Conservation (phyloP, 2,113 vertebrate species). For the human region DNA sequence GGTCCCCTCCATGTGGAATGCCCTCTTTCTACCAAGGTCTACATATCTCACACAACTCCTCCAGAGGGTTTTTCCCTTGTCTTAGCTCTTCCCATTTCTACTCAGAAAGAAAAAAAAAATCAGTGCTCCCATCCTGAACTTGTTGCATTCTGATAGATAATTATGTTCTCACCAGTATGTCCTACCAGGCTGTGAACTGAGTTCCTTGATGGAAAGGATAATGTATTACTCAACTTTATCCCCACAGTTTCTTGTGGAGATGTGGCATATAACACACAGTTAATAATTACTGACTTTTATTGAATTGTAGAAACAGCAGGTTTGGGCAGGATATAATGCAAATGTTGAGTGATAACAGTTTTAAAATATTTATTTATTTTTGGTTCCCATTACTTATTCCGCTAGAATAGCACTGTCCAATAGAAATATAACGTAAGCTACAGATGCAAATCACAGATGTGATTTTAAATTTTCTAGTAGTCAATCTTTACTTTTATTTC, state of each 20-base stretch:
- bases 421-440: conserved; percentile 36
- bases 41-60: neutral
- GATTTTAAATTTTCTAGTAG: conserved; percentile 22
- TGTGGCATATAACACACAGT: neutral
- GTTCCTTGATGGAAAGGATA: neutral
- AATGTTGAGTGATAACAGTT: neutral
- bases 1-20: neutral
- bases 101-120: neutral
- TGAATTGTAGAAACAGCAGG: neutral
- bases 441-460: neutral
- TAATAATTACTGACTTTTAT: neutral
- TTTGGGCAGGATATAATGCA: neutral
- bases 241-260: neutral
- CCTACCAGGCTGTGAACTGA: neutral
- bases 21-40: neutral
- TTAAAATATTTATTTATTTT: conserved; percentile 54
- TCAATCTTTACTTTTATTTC: neutral
- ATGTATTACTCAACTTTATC: neutral
- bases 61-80: neutral
- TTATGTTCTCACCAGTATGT: neutral
- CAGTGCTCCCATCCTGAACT: fast-evolving
- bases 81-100: neutral
- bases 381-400: conserved; percentile 27
- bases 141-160: neutral
- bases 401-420: neutral